Evolutionary conservation across 1,140 invertebrate genomes (phyloP).

Genomic region (Pemphigus obesinymphae): DNA sequence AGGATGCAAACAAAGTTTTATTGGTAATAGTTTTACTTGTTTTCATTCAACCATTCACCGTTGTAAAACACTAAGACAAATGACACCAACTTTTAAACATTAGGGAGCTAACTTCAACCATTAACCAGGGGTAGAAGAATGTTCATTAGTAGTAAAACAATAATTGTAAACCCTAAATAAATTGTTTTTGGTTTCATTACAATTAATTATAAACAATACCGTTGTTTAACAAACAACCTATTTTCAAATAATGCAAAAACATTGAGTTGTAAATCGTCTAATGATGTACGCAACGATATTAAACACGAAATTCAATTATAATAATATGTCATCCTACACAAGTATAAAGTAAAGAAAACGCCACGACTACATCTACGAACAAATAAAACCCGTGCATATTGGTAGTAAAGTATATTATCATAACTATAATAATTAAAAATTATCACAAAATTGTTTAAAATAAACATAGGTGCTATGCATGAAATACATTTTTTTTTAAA

Average conservation of each 20-base stretch:
- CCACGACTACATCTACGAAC: too few species aligned
- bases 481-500: too few species aligned
- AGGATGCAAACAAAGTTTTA: conserved; percentile 19
- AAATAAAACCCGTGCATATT: too few species aligned
- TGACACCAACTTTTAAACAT: conserved; percentile 35
- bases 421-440: too few species aligned
- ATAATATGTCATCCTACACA: too few species aligned
- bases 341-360: too few species aligned
- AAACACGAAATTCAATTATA: too few species aligned
- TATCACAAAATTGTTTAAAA: too few species aligned
- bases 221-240: conserved; percentile 2
- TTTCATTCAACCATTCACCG: conserved; percentile 11
- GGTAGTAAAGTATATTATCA: too few species aligned
- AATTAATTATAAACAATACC: conserved; percentile 35
- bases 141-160: conserved; percentile 41
- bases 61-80: conserved; percentile 35
- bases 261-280: too few species aligned
- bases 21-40: conserved; percentile 20
- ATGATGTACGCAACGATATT: too few species aligned
- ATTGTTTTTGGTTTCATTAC: conserved; percentile 38
- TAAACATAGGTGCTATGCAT: too few species aligned
- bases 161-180: conserved; percentile 39
- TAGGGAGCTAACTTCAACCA: conserved; percentile 38
- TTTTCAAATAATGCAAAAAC: neutral
- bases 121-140: conserved; percentile 23